A percentile compares a stretch with the other conserved stretches of the same genome.
Evolutionary conservation across 2,797 vertebrate genomes (phyloP).

Genomic region (Falco berigora): DNA sequence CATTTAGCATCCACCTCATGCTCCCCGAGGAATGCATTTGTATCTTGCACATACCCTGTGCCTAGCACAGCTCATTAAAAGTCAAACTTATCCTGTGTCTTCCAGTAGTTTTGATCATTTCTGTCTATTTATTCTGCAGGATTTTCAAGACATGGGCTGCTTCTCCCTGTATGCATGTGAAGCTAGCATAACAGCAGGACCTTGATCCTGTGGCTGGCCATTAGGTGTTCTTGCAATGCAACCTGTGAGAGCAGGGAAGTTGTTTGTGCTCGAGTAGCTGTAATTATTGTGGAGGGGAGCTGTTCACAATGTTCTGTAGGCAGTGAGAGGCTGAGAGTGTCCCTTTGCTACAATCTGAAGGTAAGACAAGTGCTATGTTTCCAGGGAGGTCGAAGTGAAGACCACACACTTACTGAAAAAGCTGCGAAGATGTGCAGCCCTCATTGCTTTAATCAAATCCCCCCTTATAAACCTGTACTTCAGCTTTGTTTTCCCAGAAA

Average conservation of each 20-base stretch:
- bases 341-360: not conserved
- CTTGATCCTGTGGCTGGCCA: not conserved
- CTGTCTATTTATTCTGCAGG: not conserved
- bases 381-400: not conserved
- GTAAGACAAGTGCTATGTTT: not conserved
- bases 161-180: not conserved
- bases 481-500: not conserved
- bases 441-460: not conserved
- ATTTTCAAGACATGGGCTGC: not conserved
- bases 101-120: not conserved
- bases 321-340: not conserved
- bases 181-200: not conserved
- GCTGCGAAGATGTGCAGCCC: not conserved
- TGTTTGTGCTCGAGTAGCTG: not conserved
- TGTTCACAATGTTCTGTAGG: not conserved
- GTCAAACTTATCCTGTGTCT: not conserved
- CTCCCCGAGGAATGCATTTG: not conserved
- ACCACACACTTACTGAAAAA: not conserved
- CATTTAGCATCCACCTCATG: not conserved
- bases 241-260: not conserved
- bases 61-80: not conserved
- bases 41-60: not conserved
- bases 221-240: not conserved
- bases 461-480: not conserved
- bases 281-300: not conserved